These are phyloP conservation scores for Pachliopta kotzebuea DNA, from an alignment of 2,888 invertebrate genomes.

Conservation along the genomic window DNA sequence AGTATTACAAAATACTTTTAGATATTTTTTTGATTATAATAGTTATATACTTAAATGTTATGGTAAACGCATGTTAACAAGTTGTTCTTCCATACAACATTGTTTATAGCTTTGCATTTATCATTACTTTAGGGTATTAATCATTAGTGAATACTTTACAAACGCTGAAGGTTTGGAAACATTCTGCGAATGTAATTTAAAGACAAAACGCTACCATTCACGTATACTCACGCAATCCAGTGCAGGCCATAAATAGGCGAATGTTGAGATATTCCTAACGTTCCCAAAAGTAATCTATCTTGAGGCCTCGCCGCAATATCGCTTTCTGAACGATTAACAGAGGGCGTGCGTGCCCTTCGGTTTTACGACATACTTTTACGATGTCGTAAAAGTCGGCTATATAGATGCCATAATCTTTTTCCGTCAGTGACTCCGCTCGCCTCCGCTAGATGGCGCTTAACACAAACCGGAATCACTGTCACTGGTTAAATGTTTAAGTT, in stretches of 20 bases:
- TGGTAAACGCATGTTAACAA: too few species aligned
- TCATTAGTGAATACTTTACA: background rate
- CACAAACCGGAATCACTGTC: conserved; percentile 71
- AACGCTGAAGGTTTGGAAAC: background rate
- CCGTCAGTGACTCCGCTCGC: conserved; percentile 51
- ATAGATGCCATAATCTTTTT: conserved; percentile 78
- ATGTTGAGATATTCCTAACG: conserved; percentile 71
- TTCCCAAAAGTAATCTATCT: conserved; percentile 75
- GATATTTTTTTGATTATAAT: too few species aligned
- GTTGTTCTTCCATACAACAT: background rate
- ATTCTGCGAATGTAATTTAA: conserved; percentile 21
- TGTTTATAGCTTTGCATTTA: background rate
- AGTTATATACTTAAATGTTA: too few species aligned
- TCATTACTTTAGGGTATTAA: background rate
- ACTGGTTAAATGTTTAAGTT: conserved; percentile 73
- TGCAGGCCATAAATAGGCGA: conserved; percentile 70
- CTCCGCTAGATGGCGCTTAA: conserved; percentile 71
- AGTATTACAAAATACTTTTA: too few species aligned
- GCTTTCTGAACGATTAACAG: conserved; percentile 80
- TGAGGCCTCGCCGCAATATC: conserved; percentile 76
- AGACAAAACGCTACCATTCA: conserved; percentile 29
- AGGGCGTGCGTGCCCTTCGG: conserved; percentile 79
- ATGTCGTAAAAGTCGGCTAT: conserved; percentile 73
- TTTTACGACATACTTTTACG: conserved; percentile 79
- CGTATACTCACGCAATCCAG: conserved; percentile 45